phyloP scores from a whole-genome alignment of 2,797 vertebrate genomes.

The Morelia viridis region DNA sequence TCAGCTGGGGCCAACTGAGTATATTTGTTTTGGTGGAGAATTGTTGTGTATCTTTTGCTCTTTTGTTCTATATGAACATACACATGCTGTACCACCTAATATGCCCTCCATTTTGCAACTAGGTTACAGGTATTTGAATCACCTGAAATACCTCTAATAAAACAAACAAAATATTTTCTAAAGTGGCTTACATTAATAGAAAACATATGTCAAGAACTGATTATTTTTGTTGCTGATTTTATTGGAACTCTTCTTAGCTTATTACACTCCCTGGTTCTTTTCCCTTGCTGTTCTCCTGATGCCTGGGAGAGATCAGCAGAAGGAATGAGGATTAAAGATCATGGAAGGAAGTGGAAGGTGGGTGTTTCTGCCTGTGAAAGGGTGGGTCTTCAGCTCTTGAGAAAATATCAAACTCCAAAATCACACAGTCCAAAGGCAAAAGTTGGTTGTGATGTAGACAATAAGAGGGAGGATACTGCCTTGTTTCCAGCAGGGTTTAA shows the following conservation, averaged over 20 bases:
- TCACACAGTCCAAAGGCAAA: neutral
- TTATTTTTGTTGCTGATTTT: neutral
- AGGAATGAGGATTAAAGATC: neutral
- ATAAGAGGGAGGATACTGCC: neutral
- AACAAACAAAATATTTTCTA: neutral
- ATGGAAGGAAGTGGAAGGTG: neutral
- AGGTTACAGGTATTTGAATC: neutral
- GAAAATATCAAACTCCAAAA: neutral
- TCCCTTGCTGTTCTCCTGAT: neutral
- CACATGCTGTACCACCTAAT: neutral
- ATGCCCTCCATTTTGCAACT: neutral
- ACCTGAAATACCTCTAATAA: no score
- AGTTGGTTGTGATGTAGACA: neutral
- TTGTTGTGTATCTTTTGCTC: neutral
- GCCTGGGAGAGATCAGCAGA: neutral
- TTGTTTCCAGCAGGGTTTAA: neutral
- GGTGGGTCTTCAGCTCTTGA: neutral
- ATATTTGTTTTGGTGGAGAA: neutral
- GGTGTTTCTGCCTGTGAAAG: neutral
- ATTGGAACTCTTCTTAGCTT: neutral
- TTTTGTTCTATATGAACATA: neutral
- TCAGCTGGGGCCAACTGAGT: neutral
- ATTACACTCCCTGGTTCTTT: neutral
- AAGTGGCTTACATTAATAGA: neutral
- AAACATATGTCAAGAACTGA: neutral